Evolutionary conservation across 2,888 invertebrate species (phyloP).

Genomic region (Callinectes sapidus): DNA sequence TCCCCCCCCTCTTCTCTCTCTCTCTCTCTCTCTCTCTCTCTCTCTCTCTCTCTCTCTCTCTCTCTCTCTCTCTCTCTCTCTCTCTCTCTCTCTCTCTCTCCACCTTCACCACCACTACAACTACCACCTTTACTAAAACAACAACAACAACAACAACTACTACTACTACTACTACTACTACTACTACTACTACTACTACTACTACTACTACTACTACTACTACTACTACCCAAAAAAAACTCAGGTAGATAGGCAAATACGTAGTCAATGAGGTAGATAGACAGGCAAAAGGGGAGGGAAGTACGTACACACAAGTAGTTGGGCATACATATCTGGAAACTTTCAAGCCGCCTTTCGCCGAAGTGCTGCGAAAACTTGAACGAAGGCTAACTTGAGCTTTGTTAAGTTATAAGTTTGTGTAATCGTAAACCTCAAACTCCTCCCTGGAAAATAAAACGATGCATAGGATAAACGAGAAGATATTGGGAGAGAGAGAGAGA

Average conservation of each 20-base stretch:
- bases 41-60: no score
- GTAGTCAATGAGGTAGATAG: not conserved
- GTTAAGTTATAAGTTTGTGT: conserved; percentile 10
- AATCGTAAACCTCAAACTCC: not conserved
- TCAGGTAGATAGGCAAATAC: not conserved
- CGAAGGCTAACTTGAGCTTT: not conserved
- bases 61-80: no score
- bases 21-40: no score
- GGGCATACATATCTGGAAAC: not conserved
- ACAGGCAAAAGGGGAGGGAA: not conserved
- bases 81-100: no score
- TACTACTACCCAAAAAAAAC: not conserved
- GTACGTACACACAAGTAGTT: not conserved
- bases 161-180: no score
- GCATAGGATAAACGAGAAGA: not conserved
- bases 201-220: no score
- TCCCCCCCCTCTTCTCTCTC: no score
- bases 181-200: no score
- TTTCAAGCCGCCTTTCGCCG: not conserved
- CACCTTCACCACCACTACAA: no score
- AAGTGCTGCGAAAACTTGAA: not conserved
- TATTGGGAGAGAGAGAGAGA: not conserved
- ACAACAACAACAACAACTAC: no score
- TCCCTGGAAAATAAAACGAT: not conserved
- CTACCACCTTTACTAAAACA: no score